These are phyloP conservation scores for Montifringilla adamsi DNA, from an alignment of 2,113 vertebrate species.

Conservation along the genomic window DNA sequence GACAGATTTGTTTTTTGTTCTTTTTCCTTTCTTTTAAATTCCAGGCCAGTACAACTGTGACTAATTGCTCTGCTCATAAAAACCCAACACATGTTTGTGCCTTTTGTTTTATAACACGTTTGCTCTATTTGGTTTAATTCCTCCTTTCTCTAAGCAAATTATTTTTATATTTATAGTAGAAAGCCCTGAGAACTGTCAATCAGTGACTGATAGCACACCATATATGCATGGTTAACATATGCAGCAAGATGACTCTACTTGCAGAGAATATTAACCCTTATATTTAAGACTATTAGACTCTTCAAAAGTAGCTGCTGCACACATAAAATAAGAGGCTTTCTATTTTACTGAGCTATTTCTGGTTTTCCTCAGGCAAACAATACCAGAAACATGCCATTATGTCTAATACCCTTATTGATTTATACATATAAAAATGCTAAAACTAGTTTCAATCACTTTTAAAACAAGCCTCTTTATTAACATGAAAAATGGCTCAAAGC, in stretches of 20 bases:
- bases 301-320: background rate
- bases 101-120: background rate
- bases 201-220: background rate
- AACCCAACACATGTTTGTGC: background rate
- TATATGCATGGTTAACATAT: background rate
- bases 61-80: background rate
- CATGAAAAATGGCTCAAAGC: conserved; percentile 9
- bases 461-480: conserved; percentile 7
- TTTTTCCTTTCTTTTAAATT: background rate
- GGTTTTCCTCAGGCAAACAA: conserved; percentile 37
- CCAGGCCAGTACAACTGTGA: background rate
- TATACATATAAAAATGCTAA: conserved; percentile 15
- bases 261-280: background rate
- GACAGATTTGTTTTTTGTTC: background rate
- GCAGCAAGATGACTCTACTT: background rate
- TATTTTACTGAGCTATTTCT: conserved; percentile 17
- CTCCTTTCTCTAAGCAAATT: background rate
- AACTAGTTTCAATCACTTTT: conserved; percentile 10
- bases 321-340: background rate
- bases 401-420: conserved; percentile 18
- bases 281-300: background rate
- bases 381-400: background rate
- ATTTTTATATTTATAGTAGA: background rate
- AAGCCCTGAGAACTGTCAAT: background rate
- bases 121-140: background rate